These are phyloP conservation scores for Madoqua kirkii DNA, from an alignment of 2,113 vertebrate species.

Conservation along the genomic window DNA sequence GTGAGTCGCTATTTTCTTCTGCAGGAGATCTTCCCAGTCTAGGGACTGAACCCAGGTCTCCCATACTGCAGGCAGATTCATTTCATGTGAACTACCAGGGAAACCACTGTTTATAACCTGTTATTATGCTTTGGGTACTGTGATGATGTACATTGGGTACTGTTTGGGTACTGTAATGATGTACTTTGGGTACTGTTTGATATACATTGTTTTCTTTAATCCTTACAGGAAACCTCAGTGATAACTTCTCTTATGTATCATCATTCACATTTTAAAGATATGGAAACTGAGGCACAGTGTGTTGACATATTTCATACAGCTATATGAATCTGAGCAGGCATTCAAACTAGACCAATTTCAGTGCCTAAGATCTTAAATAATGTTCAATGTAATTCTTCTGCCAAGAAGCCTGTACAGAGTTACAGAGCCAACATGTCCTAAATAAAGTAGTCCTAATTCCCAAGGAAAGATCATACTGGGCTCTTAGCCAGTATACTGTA, in stretches of 20 bases:
- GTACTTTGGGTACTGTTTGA: neutral
- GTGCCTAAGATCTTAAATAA: neutral
- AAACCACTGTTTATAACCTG: neutral
- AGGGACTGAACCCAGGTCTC: neutral
- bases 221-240: neutral
- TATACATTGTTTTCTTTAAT: neutral
- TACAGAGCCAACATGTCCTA: neutral
- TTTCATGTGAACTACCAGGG: neutral
- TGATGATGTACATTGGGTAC: neutral
- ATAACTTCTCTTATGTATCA: neutral
- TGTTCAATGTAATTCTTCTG: neutral
- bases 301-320: neutral
- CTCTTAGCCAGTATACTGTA: slow-evolving; percentile 13
- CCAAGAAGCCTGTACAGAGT: slow-evolving; percentile 1
- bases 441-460: slow-evolving; percentile 8
- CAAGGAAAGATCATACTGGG: neutral
- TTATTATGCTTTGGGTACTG: neutral
- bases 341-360: neutral
- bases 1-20: neutral
- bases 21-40: neutral
- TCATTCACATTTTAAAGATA: neutral
- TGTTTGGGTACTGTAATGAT: neutral
- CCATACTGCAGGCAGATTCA: neutral
- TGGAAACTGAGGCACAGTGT: neutral
- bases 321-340: neutral